These are phyloP conservation scores for Xiphophorus couchianus DNA, from an alignment of 2,113 vertebrate genomes.

Conservation along the genomic window DNA sequence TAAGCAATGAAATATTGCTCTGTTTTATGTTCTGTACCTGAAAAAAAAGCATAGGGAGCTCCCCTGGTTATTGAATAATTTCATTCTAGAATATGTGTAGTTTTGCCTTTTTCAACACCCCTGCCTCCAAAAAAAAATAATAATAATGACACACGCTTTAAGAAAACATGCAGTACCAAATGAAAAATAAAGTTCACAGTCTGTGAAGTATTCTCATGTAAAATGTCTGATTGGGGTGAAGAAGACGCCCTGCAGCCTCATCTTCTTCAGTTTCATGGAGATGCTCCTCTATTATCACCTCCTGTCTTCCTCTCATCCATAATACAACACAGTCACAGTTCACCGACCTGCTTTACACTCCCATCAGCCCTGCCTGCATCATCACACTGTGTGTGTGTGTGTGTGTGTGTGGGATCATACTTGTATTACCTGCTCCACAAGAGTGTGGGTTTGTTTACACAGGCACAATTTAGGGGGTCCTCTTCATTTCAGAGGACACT, in stretches of 20 bases:
- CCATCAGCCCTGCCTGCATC: too few species aligned
- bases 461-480: not conserved
- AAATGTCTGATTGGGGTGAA: not conserved
- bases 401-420: not conserved
- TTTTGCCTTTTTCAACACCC: too few species aligned
- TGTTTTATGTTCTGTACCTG: too few species aligned
- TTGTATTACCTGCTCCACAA: not conserved
- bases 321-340: constrained; percentile 46
- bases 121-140: too few species aligned
- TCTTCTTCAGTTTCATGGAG: constrained; percentile 52
- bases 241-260: constrained; percentile 11
- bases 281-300: constrained; percentile 42
- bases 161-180: not conserved
- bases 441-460: not conserved
- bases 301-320: constrained; percentile 38
- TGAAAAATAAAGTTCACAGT: too few species aligned
- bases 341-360: not conserved
- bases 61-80: too few species aligned
- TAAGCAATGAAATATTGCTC: too few species aligned
- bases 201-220: not conserved
- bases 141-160: too few species aligned
- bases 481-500: not conserved
- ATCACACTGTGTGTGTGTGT: not conserved
- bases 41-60: too few species aligned
- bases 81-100: too few species aligned